Evolutionary conservation across 1,140 invertebrate species (phyloP), one percentile per base, ranked within the genome.

Genomic region (Trichoplusia ni): DNA sequence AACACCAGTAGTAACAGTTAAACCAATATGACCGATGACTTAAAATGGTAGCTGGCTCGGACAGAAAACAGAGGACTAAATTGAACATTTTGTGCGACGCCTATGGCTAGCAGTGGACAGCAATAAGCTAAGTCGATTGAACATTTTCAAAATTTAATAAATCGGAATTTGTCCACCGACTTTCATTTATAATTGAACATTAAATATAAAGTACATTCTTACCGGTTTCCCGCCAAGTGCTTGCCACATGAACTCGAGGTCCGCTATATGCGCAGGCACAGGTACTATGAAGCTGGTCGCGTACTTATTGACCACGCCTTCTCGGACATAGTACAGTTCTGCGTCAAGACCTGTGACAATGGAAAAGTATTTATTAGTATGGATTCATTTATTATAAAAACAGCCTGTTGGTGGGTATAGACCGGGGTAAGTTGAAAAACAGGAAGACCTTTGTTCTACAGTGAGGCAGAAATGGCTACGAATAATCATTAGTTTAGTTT

Each of bases 191-290:
- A 2, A 18, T 16, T 19, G 9, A 16, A 7, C 14, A 38, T 8
- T 18, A 16, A 14, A 13, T 18, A 6, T 0, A 38, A 18, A 8
- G 0, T 18, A 38, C 0, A 16, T 33, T 54, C 94, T 94, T 91
- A 97, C 95, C 88, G 95, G 94, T 88, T 69, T 94, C 91, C 81
- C 93, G 91, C 71, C 92, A n/a, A 96, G 91, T 68, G 94, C 94
- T 74, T 96, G 95, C 96, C 96, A 97, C 64, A 95, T 96, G 89
- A 98, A 98, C 86, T 96, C 94, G 56, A 98, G 92, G 73, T 97
- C 94, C 6, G 95, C 93, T 27, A 97, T 94, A 74, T 96, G 93
- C 1, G 95, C 93, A 8, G 95, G 94, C 31, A 98, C 94, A 1
- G 95, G 94, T 1, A 98, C 95, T 35, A 94, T 93, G 84, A 98